phyloP scores from a whole-genome alignment of 1,140 invertebrate species.

The Lucilia cuprina region DNA sequence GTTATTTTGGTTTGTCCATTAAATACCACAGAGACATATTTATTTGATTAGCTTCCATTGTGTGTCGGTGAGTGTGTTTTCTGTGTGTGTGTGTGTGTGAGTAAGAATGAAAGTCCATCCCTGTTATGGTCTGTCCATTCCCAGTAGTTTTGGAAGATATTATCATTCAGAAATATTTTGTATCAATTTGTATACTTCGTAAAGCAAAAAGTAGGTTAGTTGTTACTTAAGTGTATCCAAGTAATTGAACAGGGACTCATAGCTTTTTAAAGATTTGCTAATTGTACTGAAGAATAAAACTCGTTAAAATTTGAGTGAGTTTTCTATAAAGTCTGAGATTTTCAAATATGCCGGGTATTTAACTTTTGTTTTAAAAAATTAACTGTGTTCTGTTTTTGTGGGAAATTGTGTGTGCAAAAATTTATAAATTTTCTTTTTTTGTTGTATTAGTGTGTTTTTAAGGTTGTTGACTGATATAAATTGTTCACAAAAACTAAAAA shows the following conservation, averaged over 20 bases:
- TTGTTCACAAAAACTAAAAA: no score
- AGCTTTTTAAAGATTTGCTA: no score
- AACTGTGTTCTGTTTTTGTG: no score
- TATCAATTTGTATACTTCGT: no score
- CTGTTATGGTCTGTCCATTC: background rate
- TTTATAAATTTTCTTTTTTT: background rate
- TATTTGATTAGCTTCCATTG: slow-evolving; percentile 23
- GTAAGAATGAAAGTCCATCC: background rate
- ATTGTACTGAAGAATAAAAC: no score
- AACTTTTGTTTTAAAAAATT: background rate
- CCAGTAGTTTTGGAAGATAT: no score
- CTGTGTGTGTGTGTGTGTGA: background rate
- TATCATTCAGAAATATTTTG: no score
- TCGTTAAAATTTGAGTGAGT: no score
- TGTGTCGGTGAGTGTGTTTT: background rate
- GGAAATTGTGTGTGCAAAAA: background rate
- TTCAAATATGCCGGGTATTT: background rate
- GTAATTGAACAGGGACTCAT: no score
- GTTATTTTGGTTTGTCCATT: slow-evolving; percentile 33
- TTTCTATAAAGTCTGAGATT: no score
- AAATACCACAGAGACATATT: slow-evolving; percentile 34
- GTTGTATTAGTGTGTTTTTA: background rate
- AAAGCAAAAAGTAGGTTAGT: no score
- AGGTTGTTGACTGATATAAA: slow-evolving; percentile 26
- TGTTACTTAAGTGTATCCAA: no score